Evolutionary conservation across 2,113 vertebrate genomes (phyloP).

Genomic region (Mellivora capensis): DNA sequence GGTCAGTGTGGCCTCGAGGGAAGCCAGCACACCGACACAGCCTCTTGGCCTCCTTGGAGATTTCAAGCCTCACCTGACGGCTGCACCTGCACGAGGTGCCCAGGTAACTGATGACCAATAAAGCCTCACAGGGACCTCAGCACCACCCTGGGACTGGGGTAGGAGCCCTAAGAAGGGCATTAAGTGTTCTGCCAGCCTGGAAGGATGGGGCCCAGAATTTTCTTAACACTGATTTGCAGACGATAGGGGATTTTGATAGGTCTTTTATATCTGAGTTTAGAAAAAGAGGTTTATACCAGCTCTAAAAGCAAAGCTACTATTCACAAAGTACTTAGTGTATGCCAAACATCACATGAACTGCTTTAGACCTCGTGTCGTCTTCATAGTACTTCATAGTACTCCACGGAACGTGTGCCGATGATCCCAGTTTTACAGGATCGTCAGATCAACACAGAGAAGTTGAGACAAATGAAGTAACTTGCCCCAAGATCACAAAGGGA

Average conservation of each 20-base stretch:
- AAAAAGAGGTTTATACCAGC: background rate
- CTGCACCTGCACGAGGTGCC: background rate
- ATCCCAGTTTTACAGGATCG: background rate
- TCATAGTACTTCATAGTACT: background rate
- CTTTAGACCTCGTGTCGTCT: background rate
- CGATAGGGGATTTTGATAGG: background rate
- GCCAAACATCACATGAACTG: background rate
- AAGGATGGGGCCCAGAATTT: background rate
- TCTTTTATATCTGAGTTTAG: background rate
- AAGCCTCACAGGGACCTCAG: background rate
- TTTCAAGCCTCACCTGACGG: background rate
- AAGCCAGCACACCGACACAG: background rate
- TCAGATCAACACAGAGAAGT: background rate
- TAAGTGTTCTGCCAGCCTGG: background rate
- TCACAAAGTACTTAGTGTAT: background rate
- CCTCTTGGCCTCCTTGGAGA: background rate
- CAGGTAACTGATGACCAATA: background rate
- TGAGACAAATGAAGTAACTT: background rate
- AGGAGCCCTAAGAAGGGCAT: background rate
- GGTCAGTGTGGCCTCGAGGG: background rate
- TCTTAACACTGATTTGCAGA: background rate
- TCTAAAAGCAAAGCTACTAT: background rate
- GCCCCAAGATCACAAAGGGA: background rate
- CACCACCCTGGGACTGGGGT: accelerated
- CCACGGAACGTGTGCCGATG: background rate